Evolutionary conservation across 1,140 invertebrate species (phyloP).

Genomic region (Dendroctonus valens): DNA sequence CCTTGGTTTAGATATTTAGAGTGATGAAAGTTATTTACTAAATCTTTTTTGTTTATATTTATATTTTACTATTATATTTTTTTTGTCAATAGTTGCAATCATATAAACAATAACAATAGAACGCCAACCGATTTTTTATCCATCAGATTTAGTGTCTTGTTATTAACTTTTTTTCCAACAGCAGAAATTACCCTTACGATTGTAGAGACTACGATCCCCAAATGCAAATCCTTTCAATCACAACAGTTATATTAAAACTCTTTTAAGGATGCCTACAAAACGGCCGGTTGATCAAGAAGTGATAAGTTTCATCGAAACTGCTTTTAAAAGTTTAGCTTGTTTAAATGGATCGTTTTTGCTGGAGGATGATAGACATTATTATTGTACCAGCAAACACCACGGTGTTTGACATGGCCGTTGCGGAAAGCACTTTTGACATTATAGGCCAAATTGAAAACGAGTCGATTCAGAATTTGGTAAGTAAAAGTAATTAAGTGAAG

Average conservation of each 20-base stretch:
- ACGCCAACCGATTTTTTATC: too few species aligned
- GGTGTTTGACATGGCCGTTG: constrained; percentile 71
- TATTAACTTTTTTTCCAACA: constrained; percentile 30
- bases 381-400: constrained; percentile 72
- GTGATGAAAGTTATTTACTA: constrained; percentile 83
- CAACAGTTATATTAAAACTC: constrained; percentile 57
- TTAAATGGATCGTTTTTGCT: constrained; percentile 86
- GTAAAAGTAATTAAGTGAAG: constrained; percentile 22
- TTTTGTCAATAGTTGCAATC: too few species aligned
- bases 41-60: constrained; percentile 66
- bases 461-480: constrained; percentile 71
- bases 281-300: constrained; percentile 68
- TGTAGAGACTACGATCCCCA: constrained; percentile 57
- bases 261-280: constrained; percentile 58
- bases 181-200: constrained; percentile 61
- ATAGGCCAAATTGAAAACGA: constrained; percentile 69
- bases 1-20: too few species aligned
- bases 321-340: constrained; percentile 82
- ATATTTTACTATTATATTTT: background rate
- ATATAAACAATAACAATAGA: too few species aligned
- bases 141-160: too few species aligned
- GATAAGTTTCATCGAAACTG: constrained; percentile 76
- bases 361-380: constrained; percentile 64
- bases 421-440: constrained; percentile 62
- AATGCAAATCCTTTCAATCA: constrained; percentile 60